phyloP scores from a whole-genome alignment of 2,113 vertebrate species.

The Phylloscopus trochiloides region DNA sequence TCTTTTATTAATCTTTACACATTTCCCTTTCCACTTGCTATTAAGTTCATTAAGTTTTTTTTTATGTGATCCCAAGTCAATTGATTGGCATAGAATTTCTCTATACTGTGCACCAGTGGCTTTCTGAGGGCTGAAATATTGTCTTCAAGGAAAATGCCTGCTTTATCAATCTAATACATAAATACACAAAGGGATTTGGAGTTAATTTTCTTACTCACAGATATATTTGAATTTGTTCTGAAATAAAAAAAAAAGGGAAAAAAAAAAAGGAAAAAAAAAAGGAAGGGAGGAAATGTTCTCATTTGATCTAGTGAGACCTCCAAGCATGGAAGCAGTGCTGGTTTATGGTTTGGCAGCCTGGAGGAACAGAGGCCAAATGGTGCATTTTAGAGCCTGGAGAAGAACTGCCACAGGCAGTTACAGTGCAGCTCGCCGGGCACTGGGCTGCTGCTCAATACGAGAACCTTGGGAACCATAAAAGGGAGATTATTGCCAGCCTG shows the following conservation, averaged over 20 bases:
- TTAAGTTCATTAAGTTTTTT: not conserved
- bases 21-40: not conserved
- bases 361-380: not conserved
- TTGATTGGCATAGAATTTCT: not conserved
- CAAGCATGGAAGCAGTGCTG: not conserved
- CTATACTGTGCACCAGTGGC: not conserved
- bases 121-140: not conserved
- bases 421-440: not conserved
- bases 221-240: not conserved
- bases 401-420: not conserved
- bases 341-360: not conserved
- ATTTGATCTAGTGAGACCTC: not conserved
- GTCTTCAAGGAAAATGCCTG: not conserved
- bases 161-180: not conserved
- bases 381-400: not conserved
- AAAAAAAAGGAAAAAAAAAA: not conserved
- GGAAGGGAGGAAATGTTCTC: not conserved
- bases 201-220: not conserved
- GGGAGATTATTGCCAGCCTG: conserved; percentile 11
- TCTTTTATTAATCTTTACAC: not conserved
- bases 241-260: not conserved
- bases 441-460: not conserved
- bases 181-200: not conserved
- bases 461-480: conserved; percentile 6
- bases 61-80: not conserved